Evolutionary conservation across 2,113 vertebrate genomes (phyloP).

Genomic region (Bambusicola thoracicus): DNA sequence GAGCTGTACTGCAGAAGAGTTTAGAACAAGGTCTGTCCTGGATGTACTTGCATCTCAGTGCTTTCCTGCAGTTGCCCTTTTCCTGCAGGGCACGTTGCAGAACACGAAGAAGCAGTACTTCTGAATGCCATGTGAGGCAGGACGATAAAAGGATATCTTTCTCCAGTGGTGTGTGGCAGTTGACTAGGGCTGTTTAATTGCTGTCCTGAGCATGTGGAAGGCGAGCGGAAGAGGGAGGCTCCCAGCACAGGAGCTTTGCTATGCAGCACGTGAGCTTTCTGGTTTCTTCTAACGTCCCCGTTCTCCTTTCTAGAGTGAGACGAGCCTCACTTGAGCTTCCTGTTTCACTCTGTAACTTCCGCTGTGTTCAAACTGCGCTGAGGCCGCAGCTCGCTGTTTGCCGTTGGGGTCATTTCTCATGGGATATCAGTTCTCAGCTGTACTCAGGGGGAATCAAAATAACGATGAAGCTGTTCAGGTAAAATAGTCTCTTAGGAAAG

Average conservation of each 20-base stretch:
- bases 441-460: slow-evolving; percentile 9
- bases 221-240: not conserved
- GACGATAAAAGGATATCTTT: not conserved
- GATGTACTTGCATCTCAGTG: not conserved
- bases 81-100: not conserved
- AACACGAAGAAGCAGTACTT: not conserved
- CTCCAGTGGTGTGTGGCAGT: not conserved
- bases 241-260: not conserved
- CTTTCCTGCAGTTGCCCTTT: not conserved
- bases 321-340: slow-evolving; percentile 50
- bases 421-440: slow-evolving; percentile 13
- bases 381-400: slow-evolving; percentile 21
- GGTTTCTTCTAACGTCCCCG: not conserved
- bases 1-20: not conserved
- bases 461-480: slow-evolving; percentile 60
- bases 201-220: not conserved
- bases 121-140: not conserved
- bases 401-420: not conserved
- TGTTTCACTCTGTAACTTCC: slow-evolving; percentile 52
- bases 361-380: slow-evolving; percentile 9
- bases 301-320: slow-evolving; percentile 41
- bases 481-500: slow-evolving; percentile 20
- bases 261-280: not conserved
- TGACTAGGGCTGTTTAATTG: not conserved
- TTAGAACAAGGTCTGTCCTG: not conserved